phyloP scores from a whole-genome alignment of 2,113 vertebrate species.

The Saguinus imperator region DNA sequence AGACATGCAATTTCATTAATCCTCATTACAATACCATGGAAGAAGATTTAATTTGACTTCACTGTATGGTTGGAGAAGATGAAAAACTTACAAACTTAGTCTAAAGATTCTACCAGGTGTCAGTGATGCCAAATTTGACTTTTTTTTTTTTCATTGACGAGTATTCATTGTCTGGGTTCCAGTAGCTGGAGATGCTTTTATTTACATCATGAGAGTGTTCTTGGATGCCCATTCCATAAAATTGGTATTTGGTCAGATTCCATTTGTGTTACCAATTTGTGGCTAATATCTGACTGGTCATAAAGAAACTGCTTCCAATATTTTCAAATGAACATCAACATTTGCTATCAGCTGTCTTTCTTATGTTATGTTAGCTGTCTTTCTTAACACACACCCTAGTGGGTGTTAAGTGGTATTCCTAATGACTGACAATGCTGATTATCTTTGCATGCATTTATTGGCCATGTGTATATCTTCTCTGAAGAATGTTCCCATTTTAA shows the following conservation, averaged over 20 bases:
- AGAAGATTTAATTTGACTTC: neutral
- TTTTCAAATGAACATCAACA: neutral
- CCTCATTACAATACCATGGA: neutral
- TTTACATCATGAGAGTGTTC: neutral
- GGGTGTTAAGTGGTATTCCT: neutral
- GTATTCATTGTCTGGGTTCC: neutral
- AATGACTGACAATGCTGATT: neutral
- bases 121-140: neutral
- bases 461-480: neutral
- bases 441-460: neutral
- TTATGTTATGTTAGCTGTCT: neutral
- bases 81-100: neutral
- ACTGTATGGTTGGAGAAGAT: neutral
- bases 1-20: neutral
- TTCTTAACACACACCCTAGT: neutral
- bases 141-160: neutral
- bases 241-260: neutral
- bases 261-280: neutral
- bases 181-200: neutral
- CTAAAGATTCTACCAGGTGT: neutral
- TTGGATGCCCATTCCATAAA: neutral
- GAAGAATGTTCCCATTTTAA: neutral
- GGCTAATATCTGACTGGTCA: neutral
- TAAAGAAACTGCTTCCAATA: neutral
- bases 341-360: neutral